phyloP scores from a whole-genome alignment of 2,888 invertebrate species.

The Ernsta delagoae region DNA sequence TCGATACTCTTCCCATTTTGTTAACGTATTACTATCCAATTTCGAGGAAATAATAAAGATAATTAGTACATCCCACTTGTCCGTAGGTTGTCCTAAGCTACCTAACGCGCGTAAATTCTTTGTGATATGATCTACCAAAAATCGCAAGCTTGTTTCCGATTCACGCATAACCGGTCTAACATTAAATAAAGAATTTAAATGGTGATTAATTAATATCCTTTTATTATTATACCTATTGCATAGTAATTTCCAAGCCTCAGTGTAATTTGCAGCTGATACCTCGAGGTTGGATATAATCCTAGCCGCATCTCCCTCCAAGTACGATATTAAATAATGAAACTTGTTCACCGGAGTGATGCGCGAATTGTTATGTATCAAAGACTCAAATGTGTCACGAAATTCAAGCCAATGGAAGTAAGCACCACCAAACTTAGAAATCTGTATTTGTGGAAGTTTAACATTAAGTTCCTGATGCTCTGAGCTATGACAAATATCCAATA shows the following conservation, averaged over 20 bases:
- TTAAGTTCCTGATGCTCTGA: background rate
- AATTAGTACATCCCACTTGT: conserved; percentile 38
- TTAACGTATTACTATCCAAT: conserved; percentile 41
- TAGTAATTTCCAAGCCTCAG: conserved; percentile 43
- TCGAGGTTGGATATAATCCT: conserved; percentile 39
- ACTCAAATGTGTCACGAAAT: conserved; percentile 38
- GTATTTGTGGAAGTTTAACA: conserved; percentile 2
- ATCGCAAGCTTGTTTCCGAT: conserved; percentile 42
- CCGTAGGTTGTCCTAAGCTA: conserved; percentile 39
- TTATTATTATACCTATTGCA: conserved; percentile 44
- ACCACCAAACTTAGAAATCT: conserved; percentile 29
- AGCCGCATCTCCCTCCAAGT: conserved; percentile 39
- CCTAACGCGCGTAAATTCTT: conserved; percentile 46
- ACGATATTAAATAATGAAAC: conserved; percentile 37
- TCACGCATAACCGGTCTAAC: conserved; percentile 40
- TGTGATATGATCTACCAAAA: conserved; percentile 44
- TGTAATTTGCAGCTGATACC: conserved; percentile 42
- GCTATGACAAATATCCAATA: too few species aligned
- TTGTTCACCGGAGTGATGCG: conserved; percentile 28
- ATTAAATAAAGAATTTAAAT: conserved; percentile 45
- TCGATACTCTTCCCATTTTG: conserved; percentile 47
- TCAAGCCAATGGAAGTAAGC: conserved; percentile 40
- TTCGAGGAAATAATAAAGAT: conserved; percentile 43
- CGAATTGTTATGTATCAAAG: conserved; percentile 36
- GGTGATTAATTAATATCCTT: conserved; percentile 38